Conservation (phyloP, 2,888 invertebrate genomes). For the Syritta pipiens region DNA sequence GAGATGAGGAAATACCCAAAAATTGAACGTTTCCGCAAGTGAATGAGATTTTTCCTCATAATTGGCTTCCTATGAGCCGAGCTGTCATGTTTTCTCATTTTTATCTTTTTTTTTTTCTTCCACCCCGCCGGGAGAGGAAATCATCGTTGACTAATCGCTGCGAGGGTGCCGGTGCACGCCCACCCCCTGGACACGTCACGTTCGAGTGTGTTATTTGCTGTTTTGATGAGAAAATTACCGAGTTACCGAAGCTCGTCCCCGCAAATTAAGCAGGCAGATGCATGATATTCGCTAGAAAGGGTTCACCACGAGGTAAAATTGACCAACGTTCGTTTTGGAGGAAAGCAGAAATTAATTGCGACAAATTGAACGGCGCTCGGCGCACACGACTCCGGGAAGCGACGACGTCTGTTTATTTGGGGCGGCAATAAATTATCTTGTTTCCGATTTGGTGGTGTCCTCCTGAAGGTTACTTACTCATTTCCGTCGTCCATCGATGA, state of each 20-base stretch:
- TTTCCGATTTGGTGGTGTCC: constrained; percentile 33
- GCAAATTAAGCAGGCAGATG: constrained; percentile 53
- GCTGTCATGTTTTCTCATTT: constrained; percentile 61
- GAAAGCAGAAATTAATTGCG: constrained; percentile 77
- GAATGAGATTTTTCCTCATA: constrained; percentile 73
- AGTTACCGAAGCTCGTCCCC: constrained; percentile 40
- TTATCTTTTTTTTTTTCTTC: constrained; percentile 58
- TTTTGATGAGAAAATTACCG: constrained; percentile 65
- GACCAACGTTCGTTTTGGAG: constrained; percentile 51
- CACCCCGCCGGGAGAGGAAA: constrained; percentile 38
- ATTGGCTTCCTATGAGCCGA: constrained; percentile 71
- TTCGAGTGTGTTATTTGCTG: constrained; percentile 15
- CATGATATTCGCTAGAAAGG: constrained; percentile 33
- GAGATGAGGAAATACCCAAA: constrained; percentile 41
- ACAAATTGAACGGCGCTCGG: constrained; percentile 78
- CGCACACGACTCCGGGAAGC: constrained; percentile 75
- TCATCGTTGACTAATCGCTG: constrained; percentile 53
- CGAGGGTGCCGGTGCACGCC: constrained; percentile 14
- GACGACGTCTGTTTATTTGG: constrained; percentile 44
- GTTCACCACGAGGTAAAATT: constrained; percentile 59
- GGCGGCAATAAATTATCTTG: constrained; percentile 62
- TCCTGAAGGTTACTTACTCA: constrained; percentile 41
- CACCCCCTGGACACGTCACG: constrained; percentile 23
- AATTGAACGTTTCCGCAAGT: constrained; percentile 64
- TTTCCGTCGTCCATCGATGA: constrained; percentile 61